These are phyloP conservation scores for Scaptomyza cyrtandrae DNA, from an alignment of 2,888 invertebrate species.

Conservation along the genomic window DNA sequence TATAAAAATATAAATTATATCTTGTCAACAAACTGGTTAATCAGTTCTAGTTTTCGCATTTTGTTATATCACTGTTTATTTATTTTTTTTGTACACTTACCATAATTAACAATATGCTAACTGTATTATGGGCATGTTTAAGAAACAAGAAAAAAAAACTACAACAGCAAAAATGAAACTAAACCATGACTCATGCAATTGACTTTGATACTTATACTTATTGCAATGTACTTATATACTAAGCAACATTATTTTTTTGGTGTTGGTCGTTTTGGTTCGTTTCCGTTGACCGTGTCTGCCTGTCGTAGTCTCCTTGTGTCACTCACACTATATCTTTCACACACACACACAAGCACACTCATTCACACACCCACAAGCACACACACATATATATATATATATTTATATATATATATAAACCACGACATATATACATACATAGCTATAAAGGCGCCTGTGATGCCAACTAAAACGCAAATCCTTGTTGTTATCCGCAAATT, in stretches of 20 bases:
- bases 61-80: slow-evolving; percentile 48
- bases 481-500: slow-evolving; percentile 80
- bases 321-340: slow-evolving; percentile 13
- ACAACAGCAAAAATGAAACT: slow-evolving; percentile 50
- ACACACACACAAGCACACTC: slow-evolving; percentile 11
- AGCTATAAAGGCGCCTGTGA: slow-evolving; percentile 52
- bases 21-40: slow-evolving; percentile 27
- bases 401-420: slow-evolving; percentile 41
- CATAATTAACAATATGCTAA: slow-evolving; percentile 52
- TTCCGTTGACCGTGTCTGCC: slow-evolving; percentile 58
- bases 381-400: slow-evolving; percentile 2
- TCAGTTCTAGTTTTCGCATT: slow-evolving; percentile 57
- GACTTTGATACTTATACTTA: slow-evolving; percentile 28
- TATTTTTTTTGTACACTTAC: slow-evolving; percentile 23
- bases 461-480: slow-evolving; percentile 77
- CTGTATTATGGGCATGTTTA: slow-evolving; percentile 68
- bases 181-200: slow-evolving; percentile 55
- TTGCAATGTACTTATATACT: slow-evolving; percentile 38
- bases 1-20: slow-evolving; percentile 23
- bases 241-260: slow-evolving; percentile 54
- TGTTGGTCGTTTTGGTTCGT: slow-evolving; percentile 70
- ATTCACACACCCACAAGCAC: slow-evolving; percentile 11
- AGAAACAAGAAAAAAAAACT: slow-evolving; percentile 16
- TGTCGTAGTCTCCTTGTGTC: slow-evolving; percentile 52
- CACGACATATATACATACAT: slow-evolving; percentile 31